Percentiles rank a stretch among this genome's conserved stretches.
Evolutionary conservation across 1,140 invertebrate species (phyloP).

Genomic region (Macrocentrus cingulum): DNA sequence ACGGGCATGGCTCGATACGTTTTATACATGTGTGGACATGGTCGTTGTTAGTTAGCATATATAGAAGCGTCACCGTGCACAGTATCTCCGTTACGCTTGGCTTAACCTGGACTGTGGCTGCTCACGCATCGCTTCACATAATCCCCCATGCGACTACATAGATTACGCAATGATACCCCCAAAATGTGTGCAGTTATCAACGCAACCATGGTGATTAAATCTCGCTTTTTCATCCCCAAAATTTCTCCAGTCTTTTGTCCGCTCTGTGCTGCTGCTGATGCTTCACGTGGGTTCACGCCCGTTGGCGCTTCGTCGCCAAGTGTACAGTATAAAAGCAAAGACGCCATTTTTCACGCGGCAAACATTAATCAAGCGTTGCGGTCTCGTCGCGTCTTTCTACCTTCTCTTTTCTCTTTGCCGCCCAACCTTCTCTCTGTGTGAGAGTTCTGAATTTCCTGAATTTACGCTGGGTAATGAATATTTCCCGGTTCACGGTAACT

Average conservation of each 20-base stretch:
- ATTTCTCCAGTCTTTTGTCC: background rate
- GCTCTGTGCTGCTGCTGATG: background rate
- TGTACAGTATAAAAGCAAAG: conserved; percentile 28
- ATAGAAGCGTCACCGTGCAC: conserved; percentile 49
- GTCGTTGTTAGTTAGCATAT: conserved; percentile 24
- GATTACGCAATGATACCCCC: conserved; percentile 47
- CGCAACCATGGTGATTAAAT: background rate
- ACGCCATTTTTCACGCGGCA: conserved; percentile 34
- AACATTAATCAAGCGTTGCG: conserved; percentile 34
- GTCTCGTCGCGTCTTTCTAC: background rate
- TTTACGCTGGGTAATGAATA: conserved; percentile 28
- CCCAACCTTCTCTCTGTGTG: background rate
- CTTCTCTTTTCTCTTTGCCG: background rate
- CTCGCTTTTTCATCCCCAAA: too few relatives aligned
- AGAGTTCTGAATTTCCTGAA: conserved; percentile 23
- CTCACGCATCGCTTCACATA: conserved; percentile 57
- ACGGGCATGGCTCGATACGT: conserved; percentile 23
- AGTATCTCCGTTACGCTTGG: conserved; percentile 55
- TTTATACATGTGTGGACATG: conserved; percentile 20
- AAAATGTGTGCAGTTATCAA: conserved; percentile 26
- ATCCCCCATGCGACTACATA: conserved; percentile 44
- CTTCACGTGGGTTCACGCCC: background rate
- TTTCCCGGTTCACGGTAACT: conserved; percentile 21
- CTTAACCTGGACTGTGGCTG: conserved; percentile 50
- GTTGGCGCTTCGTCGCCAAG: background rate